These are phyloP conservation scores for Cairina moschata DNA, from an alignment of 2,113 vertebrate genomes.

Conservation along the genomic window DNA sequence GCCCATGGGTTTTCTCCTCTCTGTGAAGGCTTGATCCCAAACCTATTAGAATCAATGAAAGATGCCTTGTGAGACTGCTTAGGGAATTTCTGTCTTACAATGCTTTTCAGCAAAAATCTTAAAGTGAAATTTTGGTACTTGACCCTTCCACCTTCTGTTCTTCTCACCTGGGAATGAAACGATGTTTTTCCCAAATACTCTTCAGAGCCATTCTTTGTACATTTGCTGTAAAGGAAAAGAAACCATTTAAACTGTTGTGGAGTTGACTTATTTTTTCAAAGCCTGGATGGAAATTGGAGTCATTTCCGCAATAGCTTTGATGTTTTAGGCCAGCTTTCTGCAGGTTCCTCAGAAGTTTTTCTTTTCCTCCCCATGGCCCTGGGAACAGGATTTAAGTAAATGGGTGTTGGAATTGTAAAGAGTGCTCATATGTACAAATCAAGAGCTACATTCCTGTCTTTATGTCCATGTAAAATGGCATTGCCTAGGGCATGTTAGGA, in stretches of 20 bases:
- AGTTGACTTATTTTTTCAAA: not conserved
- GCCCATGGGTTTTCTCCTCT: not conserved
- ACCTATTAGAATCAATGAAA: not conserved
- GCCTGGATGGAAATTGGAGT: not conserved
- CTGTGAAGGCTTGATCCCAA: not conserved
- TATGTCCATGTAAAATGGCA: not conserved
- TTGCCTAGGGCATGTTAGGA: not conserved
- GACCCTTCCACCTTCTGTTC: not conserved
- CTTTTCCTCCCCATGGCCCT: fast-evolving
- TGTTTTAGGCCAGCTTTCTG: not conserved
- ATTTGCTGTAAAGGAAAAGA: not conserved
- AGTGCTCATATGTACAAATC: fast-evolving
- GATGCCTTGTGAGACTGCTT: not conserved
- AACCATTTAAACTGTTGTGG: not conserved
- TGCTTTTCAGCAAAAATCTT: not conserved
- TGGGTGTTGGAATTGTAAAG: not conserved
- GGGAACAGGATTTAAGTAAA: not conserved
- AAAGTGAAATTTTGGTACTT: not conserved
- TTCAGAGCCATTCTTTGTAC: not conserved
- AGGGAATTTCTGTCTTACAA: not conserved
- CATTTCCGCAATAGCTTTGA: not conserved
- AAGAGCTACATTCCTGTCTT: not conserved
- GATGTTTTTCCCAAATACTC: not conserved
- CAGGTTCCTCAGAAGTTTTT: not conserved
- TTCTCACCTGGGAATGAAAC: not conserved